phyloP scores from a whole-genome alignment of 2,797 vertebrate species.

The Semaprochilodus insignis region DNA sequence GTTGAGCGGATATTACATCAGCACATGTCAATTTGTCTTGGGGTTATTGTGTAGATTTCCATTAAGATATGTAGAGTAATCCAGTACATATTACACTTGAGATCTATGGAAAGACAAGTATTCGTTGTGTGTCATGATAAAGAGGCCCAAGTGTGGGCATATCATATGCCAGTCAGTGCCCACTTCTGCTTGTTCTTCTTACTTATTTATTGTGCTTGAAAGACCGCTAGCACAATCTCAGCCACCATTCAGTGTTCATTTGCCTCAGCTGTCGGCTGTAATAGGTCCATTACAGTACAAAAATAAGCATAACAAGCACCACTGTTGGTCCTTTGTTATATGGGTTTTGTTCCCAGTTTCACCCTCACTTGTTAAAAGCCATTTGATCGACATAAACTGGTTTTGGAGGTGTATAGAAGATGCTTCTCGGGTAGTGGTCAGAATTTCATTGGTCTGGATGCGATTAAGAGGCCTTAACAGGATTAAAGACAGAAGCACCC shows the following conservation, averaged over 20 bases:
- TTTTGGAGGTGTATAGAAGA: slow-evolving; percentile 6
- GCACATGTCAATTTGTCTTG: not conserved
- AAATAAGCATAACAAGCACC: slow-evolving; percentile 16
- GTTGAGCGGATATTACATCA: not conserved
- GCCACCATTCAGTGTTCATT: slow-evolving; percentile 28
- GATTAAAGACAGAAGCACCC: slow-evolving; percentile 48
- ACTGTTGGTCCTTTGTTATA: slow-evolving; percentile 13
- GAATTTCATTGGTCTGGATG: slow-evolving; percentile 32
- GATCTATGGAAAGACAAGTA: not conserved
- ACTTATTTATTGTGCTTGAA: slow-evolving; percentile 33
- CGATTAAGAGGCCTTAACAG: slow-evolving; percentile 50
- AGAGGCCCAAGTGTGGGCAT: slow-evolving; percentile 4
- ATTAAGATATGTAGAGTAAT: too few species aligned
- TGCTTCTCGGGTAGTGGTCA: slow-evolving; percentile 18
- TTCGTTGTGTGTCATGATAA: not conserved
- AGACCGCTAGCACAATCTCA: slow-evolving; percentile 30
- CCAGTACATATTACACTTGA: not conserved
- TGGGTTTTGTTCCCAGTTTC: not conserved
- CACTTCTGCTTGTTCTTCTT: slow-evolving; percentile 24
- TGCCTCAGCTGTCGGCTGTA: slow-evolving; percentile 25
- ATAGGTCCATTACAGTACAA: slow-evolving; percentile 34
- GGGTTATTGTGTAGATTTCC: not conserved
- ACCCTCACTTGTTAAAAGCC: slow-evolving; percentile 9
- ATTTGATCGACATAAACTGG: slow-evolving; percentile 30
- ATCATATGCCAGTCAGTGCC: slow-evolving; percentile 34